phyloP scores from a whole-genome alignment of 2,888 invertebrate genomes.

The Ceramica pisi region DNA sequence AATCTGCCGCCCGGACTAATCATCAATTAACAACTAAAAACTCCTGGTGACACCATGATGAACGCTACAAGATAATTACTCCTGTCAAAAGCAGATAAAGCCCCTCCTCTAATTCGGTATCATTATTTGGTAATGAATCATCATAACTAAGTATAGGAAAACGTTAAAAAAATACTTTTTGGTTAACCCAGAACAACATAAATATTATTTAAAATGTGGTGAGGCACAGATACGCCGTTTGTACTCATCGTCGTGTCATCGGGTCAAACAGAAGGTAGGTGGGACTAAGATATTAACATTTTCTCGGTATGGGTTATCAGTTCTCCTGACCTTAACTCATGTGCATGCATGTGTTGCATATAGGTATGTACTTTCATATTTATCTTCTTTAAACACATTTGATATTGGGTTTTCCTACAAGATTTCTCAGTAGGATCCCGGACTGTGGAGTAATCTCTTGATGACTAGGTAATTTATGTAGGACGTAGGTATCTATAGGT shows the following conservation, averaged over 20 bases:
- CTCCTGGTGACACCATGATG: background rate
- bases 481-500: too few relatives aligned
- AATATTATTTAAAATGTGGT: background rate
- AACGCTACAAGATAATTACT: background rate
- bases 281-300: conserved; percentile 56
- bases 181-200: too few relatives aligned
- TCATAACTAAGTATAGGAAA: background rate
- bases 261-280: conserved; percentile 58
- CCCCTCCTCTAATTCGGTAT: background rate
- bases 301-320: conserved; percentile 70
- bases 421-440: background rate
- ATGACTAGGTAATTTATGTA: too few relatives aligned
- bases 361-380: conserved; percentile 10
- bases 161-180: background rate
- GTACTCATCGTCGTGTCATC: conserved; percentile 59
- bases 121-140: background rate
- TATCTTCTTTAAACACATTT: background rate
- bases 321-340: conserved; percentile 49
- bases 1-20: too few relatives aligned
- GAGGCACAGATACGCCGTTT: conserved; percentile 49
- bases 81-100: conserved; percentile 6
- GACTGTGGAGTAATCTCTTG: background rate
- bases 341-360: too few relatives aligned
- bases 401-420: background rate
- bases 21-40: too few relatives aligned